Evolutionary conservation across 2,888 invertebrate species (phyloP).

Genomic region (Ophioninae sp.): DNA sequence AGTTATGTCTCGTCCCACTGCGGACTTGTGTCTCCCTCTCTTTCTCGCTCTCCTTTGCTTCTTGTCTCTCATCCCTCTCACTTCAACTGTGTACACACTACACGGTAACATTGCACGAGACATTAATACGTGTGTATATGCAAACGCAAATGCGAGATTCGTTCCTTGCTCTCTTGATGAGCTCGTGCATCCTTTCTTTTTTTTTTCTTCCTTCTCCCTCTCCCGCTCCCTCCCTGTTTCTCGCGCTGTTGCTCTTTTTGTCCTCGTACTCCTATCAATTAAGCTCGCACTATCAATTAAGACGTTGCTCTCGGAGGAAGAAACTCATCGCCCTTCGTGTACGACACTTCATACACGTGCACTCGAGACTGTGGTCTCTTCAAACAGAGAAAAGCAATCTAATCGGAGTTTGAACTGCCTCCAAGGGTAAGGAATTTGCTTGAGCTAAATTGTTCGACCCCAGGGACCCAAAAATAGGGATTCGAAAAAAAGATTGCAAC

Average conservation of each 20-base stretch:
- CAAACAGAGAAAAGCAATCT: constrained; percentile 2
- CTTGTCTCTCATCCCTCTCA: neutral
- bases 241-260: constrained; percentile 51
- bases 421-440: neutral
- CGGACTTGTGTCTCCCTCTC: constrained; percentile 44
- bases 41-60: neutral
- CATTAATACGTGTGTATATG: constrained; percentile 53
- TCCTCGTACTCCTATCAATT: constrained; percentile 74
- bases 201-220: constrained; percentile 49
- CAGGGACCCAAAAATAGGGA: neutral
- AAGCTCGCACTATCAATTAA: constrained; percentile 65
- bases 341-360: constrained; percentile 32
- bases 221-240: constrained; percentile 33
- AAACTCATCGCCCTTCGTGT: constrained; percentile 46
- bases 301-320: constrained; percentile 56
- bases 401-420: neutral
- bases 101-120: constrained; percentile 43
- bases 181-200: constrained; percentile 14
- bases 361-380: constrained; percentile 1
- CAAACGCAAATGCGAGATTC: constrained; percentile 55
- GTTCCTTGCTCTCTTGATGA: constrained; percentile 35
- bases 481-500: neutral
- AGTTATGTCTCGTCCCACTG: constrained; percentile 64
- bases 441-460: neutral
- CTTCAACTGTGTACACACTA: constrained; percentile 16